Base-by-base conservation (phyloP, 2,113 vertebrate genomes). In the Lagopus leucura region DNA sequence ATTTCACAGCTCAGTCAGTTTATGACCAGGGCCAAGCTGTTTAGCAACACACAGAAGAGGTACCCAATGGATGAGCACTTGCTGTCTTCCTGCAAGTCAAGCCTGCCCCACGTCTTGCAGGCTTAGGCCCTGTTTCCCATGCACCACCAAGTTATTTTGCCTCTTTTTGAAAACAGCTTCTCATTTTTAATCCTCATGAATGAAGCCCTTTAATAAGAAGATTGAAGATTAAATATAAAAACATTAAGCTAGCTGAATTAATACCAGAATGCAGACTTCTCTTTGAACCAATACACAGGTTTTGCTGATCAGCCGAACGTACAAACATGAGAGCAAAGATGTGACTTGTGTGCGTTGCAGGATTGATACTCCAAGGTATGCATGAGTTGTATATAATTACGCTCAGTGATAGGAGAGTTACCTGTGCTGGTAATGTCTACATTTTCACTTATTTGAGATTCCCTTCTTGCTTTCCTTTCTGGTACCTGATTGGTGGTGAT, bases 1-100 rank as follows among this genome's bases (percentile, higher is more conserved):
- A 95, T 97, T 95, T 97, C 96, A 89, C 97, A 95, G 96, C 97
- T 97, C 45, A 90, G 89, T 73, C 95, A 95, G 66, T 97, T 97
- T 96, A 89, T 85, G 95, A 95, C 25, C 13, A 42, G 74, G 80
- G 90, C 30, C 88, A 90, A 91, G 95, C 80, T 95, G 45, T 94
- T 97, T 50, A 73, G 95, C 90, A 94, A 36, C 54, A 61, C 4
- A 6, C 38, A 48, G 14, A 65, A 80, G 57, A 67, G 34, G 58
- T 64, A 57, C 36, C 20, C 16, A 89, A 57, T 22, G 72, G 30
- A 75, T 61, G 70, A 90, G 69, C 70, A 61, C 86, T 64, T 38
- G 5, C 58, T 14, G 8, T 6, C 70, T 65, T 78, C 63, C 63
- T 78, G 57, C 76, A 50, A 70, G 47, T 19, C 28, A 24, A 75